Base-by-base conservation (phyloP, 2,113 vertebrate species). In the Brachypodius melanocephalos region DNA sequence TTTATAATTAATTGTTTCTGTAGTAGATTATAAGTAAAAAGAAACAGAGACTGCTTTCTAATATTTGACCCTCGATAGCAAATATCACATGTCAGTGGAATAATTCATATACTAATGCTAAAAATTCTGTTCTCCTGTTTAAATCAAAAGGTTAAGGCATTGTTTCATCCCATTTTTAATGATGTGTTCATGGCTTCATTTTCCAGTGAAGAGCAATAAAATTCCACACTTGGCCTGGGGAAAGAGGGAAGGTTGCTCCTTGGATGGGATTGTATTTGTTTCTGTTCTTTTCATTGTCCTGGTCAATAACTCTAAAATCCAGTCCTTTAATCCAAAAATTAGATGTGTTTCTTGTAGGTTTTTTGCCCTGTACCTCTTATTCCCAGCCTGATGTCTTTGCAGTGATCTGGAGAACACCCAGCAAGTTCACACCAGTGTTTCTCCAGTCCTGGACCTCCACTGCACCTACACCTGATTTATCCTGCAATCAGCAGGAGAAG, bases 1-100 rank as follows among this genome's bases (percentile, higher is more conserved):
- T 38, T 81, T 59, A 58, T 68, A 85, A 93, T 48, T 67, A 94
- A 87, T 68, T 75, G 36, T n/a, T 54, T 73, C 82, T 91, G 49
- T n/a, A 76, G 42, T 31, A 83, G 63, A 38, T 17, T 66, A 29
- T 55, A 38, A 81, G 14, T 40, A 72, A 75, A 85, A 80, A 61
- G 29, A 52, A 36, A 14, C 3, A 1, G 28, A 78, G 48, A 9
- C 24, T 48, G 12, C 46, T 81, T 93, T 95, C 57, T 51, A 46
- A 43, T 31, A 46, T 91, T 82, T 88, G 58, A 82, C 42, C 28
- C 71, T 79, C 0, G 0, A 62, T 21, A 85, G 8, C 0, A 0
- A 63, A 32, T 66, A 58, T 45, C 67, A 73, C 18, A 1, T 51
- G 42, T n/a, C 45, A 54, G 34, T 65, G 26, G 16, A 85, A 79